These are phyloP conservation scores for Cyprinodon brontotheroides DNA, from an alignment of 2,113 vertebrate genomes.

Conservation along the genomic window DNA sequence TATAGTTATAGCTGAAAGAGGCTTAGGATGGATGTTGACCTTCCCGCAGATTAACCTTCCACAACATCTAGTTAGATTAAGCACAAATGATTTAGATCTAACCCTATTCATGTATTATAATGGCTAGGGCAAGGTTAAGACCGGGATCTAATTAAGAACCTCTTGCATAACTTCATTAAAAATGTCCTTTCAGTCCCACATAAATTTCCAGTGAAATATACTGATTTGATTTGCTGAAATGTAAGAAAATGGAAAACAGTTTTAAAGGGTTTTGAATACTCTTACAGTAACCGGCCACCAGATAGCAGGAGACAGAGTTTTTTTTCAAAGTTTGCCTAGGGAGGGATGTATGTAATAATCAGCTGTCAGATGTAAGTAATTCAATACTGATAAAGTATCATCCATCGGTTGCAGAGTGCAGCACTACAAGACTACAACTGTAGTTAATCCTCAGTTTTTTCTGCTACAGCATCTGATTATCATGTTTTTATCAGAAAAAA, in stretches of 20 bases:
- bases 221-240: no score
- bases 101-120: no score
- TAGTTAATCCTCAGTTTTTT: not conserved
- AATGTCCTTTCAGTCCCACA: no score
- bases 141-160: no score
- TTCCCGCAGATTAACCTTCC: no score
- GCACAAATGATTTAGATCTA: no score
- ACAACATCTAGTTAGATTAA: no score
- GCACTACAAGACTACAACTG: not conserved
- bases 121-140: no score
- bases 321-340: constrained; percentile 62
- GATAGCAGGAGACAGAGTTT: constrained; percentile 38
- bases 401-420: not conserved
- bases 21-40: no score
- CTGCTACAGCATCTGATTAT: not conserved
- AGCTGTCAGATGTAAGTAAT: constrained; percentile 23
- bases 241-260: not conserved
- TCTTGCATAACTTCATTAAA: no score
- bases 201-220: no score
- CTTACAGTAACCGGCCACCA: constrained; percentile 16
- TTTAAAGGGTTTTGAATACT: not conserved
- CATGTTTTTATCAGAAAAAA: not conserved
- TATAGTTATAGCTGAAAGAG: no score
- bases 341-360: constrained; percentile 39
- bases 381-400: not conserved